phyloP scores from a whole-genome alignment of 2,797 vertebrate genomes.

The Tachyglossus aculeatus region DNA sequence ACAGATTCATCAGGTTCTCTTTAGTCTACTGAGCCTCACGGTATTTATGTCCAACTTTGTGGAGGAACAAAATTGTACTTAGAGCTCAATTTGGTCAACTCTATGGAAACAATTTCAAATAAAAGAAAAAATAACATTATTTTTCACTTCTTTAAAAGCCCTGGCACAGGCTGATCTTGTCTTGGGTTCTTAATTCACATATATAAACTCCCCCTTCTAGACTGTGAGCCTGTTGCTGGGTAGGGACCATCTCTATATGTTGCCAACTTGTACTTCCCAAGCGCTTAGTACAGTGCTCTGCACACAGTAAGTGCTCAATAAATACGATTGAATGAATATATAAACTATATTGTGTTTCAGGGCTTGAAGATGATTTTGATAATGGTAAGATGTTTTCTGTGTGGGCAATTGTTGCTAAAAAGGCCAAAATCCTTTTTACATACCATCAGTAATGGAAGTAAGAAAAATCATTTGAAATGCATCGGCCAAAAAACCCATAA shows the following conservation, averaged over 20 bases:
- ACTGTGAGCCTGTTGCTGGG: too few relatives aligned
- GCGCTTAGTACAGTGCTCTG: too few relatives aligned
- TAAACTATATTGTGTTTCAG: background rate
- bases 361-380: background rate
- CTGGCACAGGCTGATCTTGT: slow-evolving; percentile 33
- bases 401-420: slow-evolving; percentile 28
- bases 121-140: slow-evolving; percentile 9
- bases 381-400: background rate
- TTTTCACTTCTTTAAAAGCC: slow-evolving; percentile 35
- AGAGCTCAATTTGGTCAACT: slow-evolving; percentile 32
- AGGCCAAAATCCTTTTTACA: too few relatives aligned
- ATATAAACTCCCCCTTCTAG: too few relatives aligned
- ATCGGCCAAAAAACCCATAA: too few relatives aligned
- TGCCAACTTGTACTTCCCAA: too few relatives aligned
- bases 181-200: too few relatives aligned
- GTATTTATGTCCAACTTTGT: slow-evolving; percentile 15
- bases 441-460: too few relatives aligned
- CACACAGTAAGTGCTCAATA: too few relatives aligned
- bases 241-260: too few relatives aligned
- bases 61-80: slow-evolving; percentile 51
- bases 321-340: too few relatives aligned
- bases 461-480: too few relatives aligned
- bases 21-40: slow-evolving; percentile 67
- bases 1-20: slow-evolving; percentile 56
- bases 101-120: slow-evolving; percentile 24